These are phyloP conservation scores for Mus pahari DNA, from an alignment of 2,113 vertebrate species.

Conservation along the genomic window DNA sequence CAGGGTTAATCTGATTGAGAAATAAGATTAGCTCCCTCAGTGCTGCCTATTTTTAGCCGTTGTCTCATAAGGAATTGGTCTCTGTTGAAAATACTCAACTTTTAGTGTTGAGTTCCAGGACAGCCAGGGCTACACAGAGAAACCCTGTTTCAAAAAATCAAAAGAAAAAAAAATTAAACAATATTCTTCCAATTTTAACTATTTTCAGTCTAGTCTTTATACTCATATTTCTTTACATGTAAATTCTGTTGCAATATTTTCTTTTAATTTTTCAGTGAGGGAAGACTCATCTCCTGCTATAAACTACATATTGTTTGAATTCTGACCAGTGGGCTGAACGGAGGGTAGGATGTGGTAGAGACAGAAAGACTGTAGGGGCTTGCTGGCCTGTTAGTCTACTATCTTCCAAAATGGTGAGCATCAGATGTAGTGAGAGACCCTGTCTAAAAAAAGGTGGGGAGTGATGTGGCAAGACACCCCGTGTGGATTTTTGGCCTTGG, in stretches of 20 bases:
- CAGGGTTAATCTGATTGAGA: background rate
- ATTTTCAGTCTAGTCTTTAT: conserved; percentile 6
- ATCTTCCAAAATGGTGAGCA: background rate
- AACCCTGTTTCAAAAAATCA: too few species aligned
- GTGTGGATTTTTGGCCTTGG: background rate
- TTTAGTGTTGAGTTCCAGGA: too few species aligned
- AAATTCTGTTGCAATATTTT: conserved; percentile 40
- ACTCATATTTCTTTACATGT: background rate
- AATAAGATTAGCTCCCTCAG: background rate
- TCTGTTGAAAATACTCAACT: conserved; percentile 46
- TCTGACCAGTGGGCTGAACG: background rate
- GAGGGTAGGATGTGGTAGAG: background rate
- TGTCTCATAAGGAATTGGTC: background rate
- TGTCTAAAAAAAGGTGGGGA: background rate
- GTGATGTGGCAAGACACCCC: background rate
- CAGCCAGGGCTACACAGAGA: too few species aligned
- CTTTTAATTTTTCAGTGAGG: conserved; percentile 63
- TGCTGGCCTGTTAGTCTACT: background rate
- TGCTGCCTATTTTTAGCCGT: background rate
- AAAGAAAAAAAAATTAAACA: too few species aligned
- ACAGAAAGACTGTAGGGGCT: background rate
- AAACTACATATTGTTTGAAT: conserved; percentile 65
- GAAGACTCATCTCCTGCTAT: conserved; percentile 58
- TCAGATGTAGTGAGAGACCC: background rate
- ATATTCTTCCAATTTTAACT: background rate